Evolutionary conservation across 2,113 vertebrate genomes (phyloP).

Genomic region (human (Homo sapiens)): GRCh38 chr3:45305001-45305500

Average conservation of each 20-base stretch:
- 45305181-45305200: neutral
- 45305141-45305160: neutral
- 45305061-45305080: neutral
- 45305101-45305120: neutral
- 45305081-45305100: neutral
- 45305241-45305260: neutral
- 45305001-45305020: neutral
- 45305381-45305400: no score
- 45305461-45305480: neutral
- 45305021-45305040: neutral
- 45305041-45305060: neutral
- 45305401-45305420: no score
- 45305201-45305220: neutral
- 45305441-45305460: no score
- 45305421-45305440: no score
- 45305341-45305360: no score
- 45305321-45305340: no score
- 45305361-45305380: no score
- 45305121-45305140: neutral
- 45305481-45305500: neutral
- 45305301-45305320: no score
- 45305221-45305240: neutral
- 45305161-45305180: neutral
- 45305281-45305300: no score
- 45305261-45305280: no score